Conservation (phyloP, 2,888 invertebrate genomes). For the Terebella lapidaria region DNA sequence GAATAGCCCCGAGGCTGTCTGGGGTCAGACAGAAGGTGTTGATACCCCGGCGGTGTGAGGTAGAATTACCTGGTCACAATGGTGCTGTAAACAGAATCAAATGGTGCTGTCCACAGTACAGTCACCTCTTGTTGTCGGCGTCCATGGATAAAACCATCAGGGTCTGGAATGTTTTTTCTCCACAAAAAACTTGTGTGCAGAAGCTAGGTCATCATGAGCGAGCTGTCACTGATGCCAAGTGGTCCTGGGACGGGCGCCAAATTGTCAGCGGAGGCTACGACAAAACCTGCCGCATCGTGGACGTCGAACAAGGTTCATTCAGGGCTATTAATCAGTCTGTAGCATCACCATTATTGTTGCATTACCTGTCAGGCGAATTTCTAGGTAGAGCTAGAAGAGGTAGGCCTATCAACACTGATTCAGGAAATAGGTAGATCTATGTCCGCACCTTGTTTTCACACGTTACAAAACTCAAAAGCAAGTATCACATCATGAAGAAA, state of each 20-base stretch:
- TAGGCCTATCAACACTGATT: too few species aligned
- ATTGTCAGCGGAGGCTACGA: constrained; percentile 48
- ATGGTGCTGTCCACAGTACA: constrained; percentile 40
- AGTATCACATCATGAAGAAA: too few species aligned
- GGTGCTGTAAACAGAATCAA: constrained; percentile 39
- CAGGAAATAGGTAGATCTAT: too few species aligned
- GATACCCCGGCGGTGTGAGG: not conserved
- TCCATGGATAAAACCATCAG: constrained; percentile 47
- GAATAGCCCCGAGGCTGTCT: too few species aligned
- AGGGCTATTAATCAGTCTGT: too few species aligned
- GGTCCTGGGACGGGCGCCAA: constrained; percentile 37
- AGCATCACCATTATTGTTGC: too few species aligned
- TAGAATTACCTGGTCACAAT: constrained; percentile 25
- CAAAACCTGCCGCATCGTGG: constrained; percentile 36
- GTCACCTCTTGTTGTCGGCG: constrained; percentile 46
- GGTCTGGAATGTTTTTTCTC: constrained; percentile 47
- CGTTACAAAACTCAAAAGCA: too few species aligned
- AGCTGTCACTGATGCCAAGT: constrained; percentile 47
- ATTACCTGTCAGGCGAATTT: too few species aligned
- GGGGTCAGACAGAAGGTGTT: too few species aligned
- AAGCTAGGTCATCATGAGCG: constrained; percentile 33
- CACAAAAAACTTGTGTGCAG: constrained; percentile 30
- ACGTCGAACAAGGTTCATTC: constrained; percentile 45
- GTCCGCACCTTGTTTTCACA: too few species aligned
- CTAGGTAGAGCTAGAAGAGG: too few species aligned